Percentiles rank a stretch among this genome's conserved stretches.
These are phyloP conservation scores for Scotopteryx bipunctaria DNA, from an alignment of 2,888 invertebrate species.

Conservation along the genomic window DNA sequence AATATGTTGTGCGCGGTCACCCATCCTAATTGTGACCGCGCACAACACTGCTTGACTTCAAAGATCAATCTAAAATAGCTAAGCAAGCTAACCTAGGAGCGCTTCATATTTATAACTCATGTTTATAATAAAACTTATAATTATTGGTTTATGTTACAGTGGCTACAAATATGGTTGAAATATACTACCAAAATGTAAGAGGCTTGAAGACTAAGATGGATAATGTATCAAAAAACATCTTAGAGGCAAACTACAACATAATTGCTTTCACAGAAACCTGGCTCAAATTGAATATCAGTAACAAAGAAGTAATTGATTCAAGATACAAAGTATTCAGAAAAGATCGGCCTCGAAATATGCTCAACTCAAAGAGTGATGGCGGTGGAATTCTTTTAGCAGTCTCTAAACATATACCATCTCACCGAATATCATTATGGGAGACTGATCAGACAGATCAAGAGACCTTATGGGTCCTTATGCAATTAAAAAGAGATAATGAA, in stretches of 20 bases:
- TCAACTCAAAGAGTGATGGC: neutral
- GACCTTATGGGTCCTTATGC: neutral
- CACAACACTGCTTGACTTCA: no score
- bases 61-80: no score
- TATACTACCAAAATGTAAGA: slow-evolving; percentile 9
- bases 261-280: slow-evolving; percentile 6
- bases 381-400: slow-evolving; percentile 1
- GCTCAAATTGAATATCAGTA: neutral
- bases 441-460: neutral
- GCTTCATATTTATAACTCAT: no score
- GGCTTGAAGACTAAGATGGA: slow-evolving; percentile 2
- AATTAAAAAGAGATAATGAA: neutral
- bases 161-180: neutral
- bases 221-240: neutral
- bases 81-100: no score
- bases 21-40: no score
- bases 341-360: neutral
- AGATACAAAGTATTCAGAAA: slow-evolving; percentile 1
- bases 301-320: slow-evolving; percentile 2
- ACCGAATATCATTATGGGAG: neutral
- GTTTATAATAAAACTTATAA: neutral
- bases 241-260: neutral
- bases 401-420: neutral
- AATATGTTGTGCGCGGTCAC: no score
- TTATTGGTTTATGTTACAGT: neutral